Conservation (phyloP, 2,888 invertebrate species). For the Thereva unica region DNA sequence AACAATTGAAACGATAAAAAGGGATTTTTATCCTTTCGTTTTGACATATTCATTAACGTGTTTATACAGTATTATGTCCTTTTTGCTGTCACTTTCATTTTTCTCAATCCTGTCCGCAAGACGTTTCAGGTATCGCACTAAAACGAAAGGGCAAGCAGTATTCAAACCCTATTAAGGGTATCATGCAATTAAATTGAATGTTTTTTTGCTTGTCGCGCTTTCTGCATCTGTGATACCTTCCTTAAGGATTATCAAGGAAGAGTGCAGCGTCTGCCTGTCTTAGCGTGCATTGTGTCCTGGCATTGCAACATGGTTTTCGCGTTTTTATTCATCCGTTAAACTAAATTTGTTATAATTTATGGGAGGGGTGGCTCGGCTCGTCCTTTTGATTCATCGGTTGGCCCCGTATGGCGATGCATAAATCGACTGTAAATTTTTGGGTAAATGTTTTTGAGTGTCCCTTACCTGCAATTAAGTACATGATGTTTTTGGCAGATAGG, state of each 20-base stretch:
- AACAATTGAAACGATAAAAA: conserved; percentile 46
- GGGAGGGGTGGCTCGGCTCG: conserved; percentile 12
- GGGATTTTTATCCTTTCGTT: conserved; percentile 48
- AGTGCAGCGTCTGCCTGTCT: not conserved
- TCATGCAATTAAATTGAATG: conserved; percentile 45
- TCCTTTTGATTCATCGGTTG: too few relatives aligned
- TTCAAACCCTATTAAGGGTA: conserved; percentile 42
- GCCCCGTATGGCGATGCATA: not conserved
- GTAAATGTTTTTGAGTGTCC: conserved; percentile 21
- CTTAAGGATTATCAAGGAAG: not conserved
- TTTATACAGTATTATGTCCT: conserved; percentile 47
- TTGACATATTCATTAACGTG: conserved; percentile 49
- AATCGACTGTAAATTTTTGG: conserved; percentile 34
- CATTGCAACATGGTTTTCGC: conserved; percentile 31
- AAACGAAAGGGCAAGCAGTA: conserved; percentile 18
- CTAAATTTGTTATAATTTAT: conserved; percentile 31
- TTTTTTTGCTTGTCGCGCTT: conserved; percentile 28
- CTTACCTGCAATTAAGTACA: conserved; percentile 39
- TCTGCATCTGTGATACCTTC: not conserved
- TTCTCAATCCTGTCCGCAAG: conserved; percentile 32
- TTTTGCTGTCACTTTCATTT: conserved; percentile 45
- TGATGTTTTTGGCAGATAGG: conserved; percentile 38
- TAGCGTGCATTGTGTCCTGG: conserved; percentile 6
- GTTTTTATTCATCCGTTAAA: conserved; percentile 26
- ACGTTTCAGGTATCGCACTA: conserved; percentile 24